Evolutionary conservation across 2,113 vertebrate genomes (phyloP).

Genomic region (Chionis minor): DNA sequence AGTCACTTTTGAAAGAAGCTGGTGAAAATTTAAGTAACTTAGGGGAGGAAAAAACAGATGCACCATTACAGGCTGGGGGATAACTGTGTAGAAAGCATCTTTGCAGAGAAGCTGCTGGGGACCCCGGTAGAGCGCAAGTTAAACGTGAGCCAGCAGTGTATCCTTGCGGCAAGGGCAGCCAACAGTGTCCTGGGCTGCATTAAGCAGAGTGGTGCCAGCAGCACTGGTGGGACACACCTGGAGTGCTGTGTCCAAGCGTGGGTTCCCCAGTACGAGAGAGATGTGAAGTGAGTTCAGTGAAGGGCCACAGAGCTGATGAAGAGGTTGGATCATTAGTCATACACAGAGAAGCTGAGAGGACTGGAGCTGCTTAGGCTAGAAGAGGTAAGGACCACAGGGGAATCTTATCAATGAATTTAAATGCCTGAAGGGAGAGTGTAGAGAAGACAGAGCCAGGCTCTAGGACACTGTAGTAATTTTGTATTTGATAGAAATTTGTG

Average conservation of each 20-base stretch:
- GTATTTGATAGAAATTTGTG: neutral
- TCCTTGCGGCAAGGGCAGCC: neutral
- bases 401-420: neutral
- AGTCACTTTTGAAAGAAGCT: neutral
- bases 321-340: neutral
- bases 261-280: rapidly evolving
- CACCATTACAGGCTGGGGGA: neutral
- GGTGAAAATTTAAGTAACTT: neutral
- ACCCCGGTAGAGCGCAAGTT: neutral
- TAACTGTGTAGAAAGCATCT: neutral
- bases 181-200: neutral
- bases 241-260: neutral
- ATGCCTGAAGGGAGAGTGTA: neutral
- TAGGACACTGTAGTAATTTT: neutral
- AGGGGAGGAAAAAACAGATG: neutral
- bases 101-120: neutral
- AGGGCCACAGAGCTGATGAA: neutral
- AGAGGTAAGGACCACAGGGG: neutral
- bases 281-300: neutral
- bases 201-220: neutral
- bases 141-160: neutral
- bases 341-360: neutral
- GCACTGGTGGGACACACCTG: neutral
- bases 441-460: neutral
- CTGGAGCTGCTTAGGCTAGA: neutral